These are phyloP conservation scores for Acronicta aceris DNA, from an alignment of 2,888 invertebrate species.

Conservation along the genomic window DNA sequence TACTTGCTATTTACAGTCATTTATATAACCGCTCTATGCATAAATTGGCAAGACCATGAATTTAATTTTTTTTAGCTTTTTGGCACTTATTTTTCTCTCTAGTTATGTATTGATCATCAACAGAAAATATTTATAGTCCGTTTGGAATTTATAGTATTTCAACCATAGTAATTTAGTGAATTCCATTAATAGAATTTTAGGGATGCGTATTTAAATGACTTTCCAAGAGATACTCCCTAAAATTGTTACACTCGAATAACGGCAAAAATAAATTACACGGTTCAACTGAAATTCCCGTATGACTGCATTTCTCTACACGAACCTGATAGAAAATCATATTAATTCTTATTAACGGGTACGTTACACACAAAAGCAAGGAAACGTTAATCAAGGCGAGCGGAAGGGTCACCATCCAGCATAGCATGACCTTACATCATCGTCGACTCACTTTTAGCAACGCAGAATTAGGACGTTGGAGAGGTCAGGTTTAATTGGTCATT, in stretches of 20 bases:
- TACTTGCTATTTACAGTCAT: too few species aligned
- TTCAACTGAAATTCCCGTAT: slow-evolving; percentile 42
- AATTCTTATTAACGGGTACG: slow-evolving; percentile 71
- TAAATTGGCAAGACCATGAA: too few species aligned
- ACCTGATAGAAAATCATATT: slow-evolving; percentile 60
- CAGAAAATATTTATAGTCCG: too few species aligned
- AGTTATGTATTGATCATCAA: too few species aligned
- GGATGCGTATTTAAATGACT: neutral
- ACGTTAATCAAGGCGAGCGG: slow-evolving; percentile 77
- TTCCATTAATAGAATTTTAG: too few species aligned
- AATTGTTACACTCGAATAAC: slow-evolving; percentile 19
- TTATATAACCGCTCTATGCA: too few species aligned
- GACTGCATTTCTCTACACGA: slow-evolving; percentile 42
- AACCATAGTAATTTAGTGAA: too few species aligned
- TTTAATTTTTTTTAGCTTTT: too few species aligned
- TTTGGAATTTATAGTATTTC: too few species aligned
- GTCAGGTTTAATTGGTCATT: slow-evolving; percentile 62
- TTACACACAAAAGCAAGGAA: slow-evolving; percentile 69
- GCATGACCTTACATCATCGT: slow-evolving; percentile 54
- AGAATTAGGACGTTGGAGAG: slow-evolving; percentile 49
- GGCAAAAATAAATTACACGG: slow-evolving; percentile 40
- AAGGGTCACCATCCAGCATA: slow-evolving; percentile 73
- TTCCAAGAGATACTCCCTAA: neutral
- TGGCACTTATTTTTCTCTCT: too few species aligned
- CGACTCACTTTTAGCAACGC: slow-evolving; percentile 36